phyloP scores from a whole-genome alignment of 2,113 vertebrate species.

The Python bivittatus region DNA sequence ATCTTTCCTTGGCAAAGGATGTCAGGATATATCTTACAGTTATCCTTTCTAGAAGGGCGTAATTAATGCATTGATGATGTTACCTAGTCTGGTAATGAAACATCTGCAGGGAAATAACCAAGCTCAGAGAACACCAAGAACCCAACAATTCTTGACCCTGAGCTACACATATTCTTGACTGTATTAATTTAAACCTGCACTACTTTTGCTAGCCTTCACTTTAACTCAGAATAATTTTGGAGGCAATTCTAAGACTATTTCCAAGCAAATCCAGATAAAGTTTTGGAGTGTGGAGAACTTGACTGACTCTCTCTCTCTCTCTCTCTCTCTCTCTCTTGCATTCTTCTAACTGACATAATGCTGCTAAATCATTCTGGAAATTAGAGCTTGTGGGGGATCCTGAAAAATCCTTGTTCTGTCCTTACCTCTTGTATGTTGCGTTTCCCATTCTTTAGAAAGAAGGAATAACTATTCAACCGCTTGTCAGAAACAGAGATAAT shows the following conservation, averaged over 20 bases:
- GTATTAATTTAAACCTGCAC: not conserved
- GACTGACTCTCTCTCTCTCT: not conserved
- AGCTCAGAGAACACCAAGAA: not conserved
- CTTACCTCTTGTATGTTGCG: not conserved
- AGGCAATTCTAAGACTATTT: not conserved
- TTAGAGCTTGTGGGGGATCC: not conserved
- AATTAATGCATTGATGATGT: not conserved
- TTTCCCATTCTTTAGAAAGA: not conserved
- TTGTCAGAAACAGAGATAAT: not conserved
- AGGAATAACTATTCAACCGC: not conserved
- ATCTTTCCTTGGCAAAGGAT: not conserved
- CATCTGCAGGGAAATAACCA: not conserved
- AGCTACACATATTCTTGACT: not conserved
- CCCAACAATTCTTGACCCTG: not conserved
- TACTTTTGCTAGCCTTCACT: not conserved
- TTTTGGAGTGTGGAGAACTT: not conserved
- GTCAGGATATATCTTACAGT: not conserved
- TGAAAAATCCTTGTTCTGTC: not conserved
- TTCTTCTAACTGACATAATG: not conserved
- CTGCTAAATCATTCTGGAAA: not conserved
- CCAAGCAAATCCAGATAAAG: not conserved
- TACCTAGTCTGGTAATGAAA: not conserved
- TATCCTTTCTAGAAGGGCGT: not conserved
- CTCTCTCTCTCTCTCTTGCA: not conserved
- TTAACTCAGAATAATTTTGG: not conserved